Evolutionary conservation across 2,113 vertebrate genomes (phyloP).

Genomic region (Trochalopteron elliotii): DNA sequence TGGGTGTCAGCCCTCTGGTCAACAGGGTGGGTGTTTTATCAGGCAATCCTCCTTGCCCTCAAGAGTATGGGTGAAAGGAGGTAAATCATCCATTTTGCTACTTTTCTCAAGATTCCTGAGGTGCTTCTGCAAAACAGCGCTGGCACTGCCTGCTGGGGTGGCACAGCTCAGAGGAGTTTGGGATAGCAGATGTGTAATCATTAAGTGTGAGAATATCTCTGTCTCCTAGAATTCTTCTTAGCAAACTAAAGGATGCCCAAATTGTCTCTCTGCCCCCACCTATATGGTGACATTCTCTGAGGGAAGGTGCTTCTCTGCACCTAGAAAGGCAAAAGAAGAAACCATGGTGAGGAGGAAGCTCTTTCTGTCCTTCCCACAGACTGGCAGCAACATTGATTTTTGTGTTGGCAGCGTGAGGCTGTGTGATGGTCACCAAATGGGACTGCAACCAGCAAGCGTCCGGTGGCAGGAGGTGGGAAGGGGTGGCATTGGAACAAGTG

Average conservation of each 20-base stretch:
- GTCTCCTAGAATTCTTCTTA: not conserved
- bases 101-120: not conserved
- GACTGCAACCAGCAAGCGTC: not conserved
- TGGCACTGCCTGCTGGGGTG: not conserved
- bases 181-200: not conserved
- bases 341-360: not conserved
- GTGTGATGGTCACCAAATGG: not conserved
- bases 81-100: not conserved
- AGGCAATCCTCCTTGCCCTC: not conserved
- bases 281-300: not conserved
- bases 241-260: not conserved
- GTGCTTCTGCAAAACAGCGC: not conserved
- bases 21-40: not conserved
- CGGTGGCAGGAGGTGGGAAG: not conserved
- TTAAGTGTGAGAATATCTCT: not conserved
- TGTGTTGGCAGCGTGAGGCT: not conserved
- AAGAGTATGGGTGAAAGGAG: not conserved
- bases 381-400: not conserved
- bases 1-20: not conserved
- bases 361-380: not conserved
- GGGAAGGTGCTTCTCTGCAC: not conserved
- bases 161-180: not conserved
- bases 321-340: not conserved
- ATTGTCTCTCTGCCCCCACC: not conserved
- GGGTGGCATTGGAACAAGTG: not conserved